phyloP scores from a whole-genome alignment of 1,140 invertebrate genomes.

The Cydia fagiglandana region DNA sequence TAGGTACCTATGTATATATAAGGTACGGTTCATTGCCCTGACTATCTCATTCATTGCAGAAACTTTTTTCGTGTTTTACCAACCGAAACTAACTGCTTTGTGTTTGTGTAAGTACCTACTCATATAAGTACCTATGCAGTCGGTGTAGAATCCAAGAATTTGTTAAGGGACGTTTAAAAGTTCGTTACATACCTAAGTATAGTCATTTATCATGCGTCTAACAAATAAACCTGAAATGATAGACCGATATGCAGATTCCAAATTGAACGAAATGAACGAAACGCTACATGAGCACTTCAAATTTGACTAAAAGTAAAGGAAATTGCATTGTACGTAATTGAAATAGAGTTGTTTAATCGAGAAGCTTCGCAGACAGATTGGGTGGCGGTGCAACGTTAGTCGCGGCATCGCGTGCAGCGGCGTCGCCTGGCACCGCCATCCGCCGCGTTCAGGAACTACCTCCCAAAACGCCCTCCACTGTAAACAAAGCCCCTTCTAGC shows the following conservation, averaged over 20 bases:
- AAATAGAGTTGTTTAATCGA: slow-evolving; percentile 47
- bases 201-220: slow-evolving; percentile 21
- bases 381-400: slow-evolving; percentile 58
- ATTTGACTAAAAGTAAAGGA: slow-evolving; percentile 39
- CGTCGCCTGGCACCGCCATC: slow-evolving; percentile 69
- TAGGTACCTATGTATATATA: too few species aligned
- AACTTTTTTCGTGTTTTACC: too few species aligned
- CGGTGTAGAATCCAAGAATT: neutral
- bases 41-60: too few species aligned
- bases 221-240: slow-evolving; percentile 28
- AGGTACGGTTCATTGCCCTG: too few species aligned
- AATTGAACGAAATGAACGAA: slow-evolving; percentile 25
- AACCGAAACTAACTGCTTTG: too few species aligned
- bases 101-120: too few species aligned
- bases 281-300: slow-evolving; percentile 23
- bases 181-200: slow-evolving; percentile 8
- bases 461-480: slow-evolving; percentile 53
- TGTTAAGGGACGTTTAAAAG: neutral
- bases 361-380: slow-evolving; percentile 42
- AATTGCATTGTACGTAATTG: slow-evolving; percentile 45
- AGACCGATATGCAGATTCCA: slow-evolving; percentile 30
- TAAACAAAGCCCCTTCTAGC: slow-evolving; percentile 59
- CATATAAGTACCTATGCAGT: too few species aligned
- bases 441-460: slow-evolving; percentile 57
- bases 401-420: slow-evolving; percentile 66